These are phyloP conservation scores for Drosophila repletoides DNA, from an alignment of 1,140 invertebrate genomes.

Conservation along the genomic window DNA sequence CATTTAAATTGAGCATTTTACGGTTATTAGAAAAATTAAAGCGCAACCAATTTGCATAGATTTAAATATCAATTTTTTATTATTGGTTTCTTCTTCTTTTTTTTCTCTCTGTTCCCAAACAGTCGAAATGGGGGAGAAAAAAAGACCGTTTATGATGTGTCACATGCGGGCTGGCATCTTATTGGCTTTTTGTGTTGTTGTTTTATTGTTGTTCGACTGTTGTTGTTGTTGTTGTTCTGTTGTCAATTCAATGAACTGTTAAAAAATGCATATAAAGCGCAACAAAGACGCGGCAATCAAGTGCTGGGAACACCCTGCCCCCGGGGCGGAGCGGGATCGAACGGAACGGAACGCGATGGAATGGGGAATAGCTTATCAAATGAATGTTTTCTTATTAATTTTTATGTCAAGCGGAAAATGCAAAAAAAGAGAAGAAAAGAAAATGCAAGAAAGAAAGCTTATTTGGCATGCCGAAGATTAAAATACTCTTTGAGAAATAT, in stretches of 20 bases:
- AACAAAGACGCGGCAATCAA: slow-evolving; percentile 47
- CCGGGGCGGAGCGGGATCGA: slow-evolving; percentile 18
- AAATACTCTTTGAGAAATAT: no score
- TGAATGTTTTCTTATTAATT: slow-evolving; percentile 56
- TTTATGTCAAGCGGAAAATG: slow-evolving; percentile 57
- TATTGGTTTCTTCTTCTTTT: no score
- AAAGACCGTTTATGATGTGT: slow-evolving; percentile 65
- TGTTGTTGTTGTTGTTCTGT: slow-evolving; percentile 16
- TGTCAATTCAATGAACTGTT: slow-evolving; percentile 28
- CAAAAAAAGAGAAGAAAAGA: slow-evolving; percentile 1
- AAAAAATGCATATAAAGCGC: slow-evolving; percentile 29
- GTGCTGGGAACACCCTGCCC: slow-evolving; percentile 22
- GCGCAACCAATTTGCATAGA: slow-evolving; percentile 46
- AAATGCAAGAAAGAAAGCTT: no score
- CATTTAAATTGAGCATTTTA: slow-evolving; percentile 26
- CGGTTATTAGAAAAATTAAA: slow-evolving; percentile 46
- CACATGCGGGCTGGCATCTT: slow-evolving; percentile 57
- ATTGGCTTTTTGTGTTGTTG: neutral
- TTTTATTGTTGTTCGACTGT: no score
- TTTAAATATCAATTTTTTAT: slow-evolving; percentile 45
- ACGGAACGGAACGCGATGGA: no score
- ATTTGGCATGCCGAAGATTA: no score
- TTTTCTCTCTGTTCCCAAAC: neutral
- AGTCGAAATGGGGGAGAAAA: neutral
- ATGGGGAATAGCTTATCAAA: slow-evolving; percentile 12